Conservation (phyloP, 2,888 invertebrate genomes). For the Pimpla rufipes region DNA sequence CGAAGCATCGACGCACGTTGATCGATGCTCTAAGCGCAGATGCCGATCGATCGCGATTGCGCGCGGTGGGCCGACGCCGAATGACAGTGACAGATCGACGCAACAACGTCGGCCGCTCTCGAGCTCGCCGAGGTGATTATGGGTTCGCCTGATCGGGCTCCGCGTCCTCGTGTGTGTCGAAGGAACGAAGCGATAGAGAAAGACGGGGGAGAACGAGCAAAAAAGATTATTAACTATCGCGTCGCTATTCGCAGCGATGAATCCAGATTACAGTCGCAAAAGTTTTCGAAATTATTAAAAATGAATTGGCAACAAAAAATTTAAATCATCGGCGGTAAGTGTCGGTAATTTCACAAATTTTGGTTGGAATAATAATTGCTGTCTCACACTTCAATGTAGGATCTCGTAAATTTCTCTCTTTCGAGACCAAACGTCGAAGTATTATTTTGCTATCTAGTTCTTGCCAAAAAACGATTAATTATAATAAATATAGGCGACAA, state of each 20-base stretch:
- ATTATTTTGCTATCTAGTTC: no score
- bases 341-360: no score
- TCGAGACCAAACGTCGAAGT: no score
- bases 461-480: no score
- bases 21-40: slow-evolving; percentile 67
- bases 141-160: neutral
- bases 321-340: no score
- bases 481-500: no score
- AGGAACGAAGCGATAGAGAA: slow-evolving; percentile 23
- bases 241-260: neutral
- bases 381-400: no score
- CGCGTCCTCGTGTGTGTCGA: slow-evolving; percentile 15
- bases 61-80: slow-evolving; percentile 20
- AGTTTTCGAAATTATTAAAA: neutral
- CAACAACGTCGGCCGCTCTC: slow-evolving; percentile 47
- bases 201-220: slow-evolving; percentile 29
- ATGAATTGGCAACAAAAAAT: neutral
- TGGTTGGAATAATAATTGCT: no score
- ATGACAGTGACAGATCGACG: slow-evolving; percentile 70
- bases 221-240: neutral
- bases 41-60: slow-evolving; percentile 52
- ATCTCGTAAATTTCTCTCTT: no score
- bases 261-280: no score
- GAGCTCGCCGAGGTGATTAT: slow-evolving; percentile 55
- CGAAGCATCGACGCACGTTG: slow-evolving; percentile 46